phyloP scores from a whole-genome alignment of 2,113 vertebrate genomes.

The Gambusia holbrooki region DNA sequence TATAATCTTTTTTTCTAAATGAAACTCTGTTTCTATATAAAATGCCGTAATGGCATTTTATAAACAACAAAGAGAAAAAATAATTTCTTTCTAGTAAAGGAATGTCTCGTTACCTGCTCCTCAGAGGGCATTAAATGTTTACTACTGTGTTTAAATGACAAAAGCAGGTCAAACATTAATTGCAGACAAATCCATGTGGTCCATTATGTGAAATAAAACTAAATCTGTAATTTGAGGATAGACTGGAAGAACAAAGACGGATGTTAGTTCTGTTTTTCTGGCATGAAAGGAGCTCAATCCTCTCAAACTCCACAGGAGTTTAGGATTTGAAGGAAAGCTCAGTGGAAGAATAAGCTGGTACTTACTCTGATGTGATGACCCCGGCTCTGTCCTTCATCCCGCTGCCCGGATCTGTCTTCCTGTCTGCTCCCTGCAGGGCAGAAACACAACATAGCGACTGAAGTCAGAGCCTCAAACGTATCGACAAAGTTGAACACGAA shows the following conservation, averaged over 20 bases:
- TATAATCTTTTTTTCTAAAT: too few relatives aligned
- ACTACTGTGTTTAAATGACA: not conserved
- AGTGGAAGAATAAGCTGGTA: slow-evolving; percentile 25
- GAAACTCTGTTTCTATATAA: not conserved
- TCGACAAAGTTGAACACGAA: slow-evolving; percentile 17
- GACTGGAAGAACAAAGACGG: not conserved
- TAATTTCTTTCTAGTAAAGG: not conserved
- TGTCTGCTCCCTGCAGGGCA: slow-evolving; percentile 63
- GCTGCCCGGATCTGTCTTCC: slow-evolving; percentile 56
- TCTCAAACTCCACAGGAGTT: slow-evolving; percentile 13
- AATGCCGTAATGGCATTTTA: not conserved
- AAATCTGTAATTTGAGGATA: slow-evolving; percentile 1
- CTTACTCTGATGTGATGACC: slow-evolving; percentile 68
- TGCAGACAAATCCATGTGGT: not conserved
- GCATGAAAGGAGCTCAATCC: not conserved
- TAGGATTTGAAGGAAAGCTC: slow-evolving; percentile 14
- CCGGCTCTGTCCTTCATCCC: slow-evolving; percentile 61
- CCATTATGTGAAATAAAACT: not conserved
- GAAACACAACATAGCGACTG: slow-evolving; percentile 58
- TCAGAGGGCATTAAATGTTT: not conserved
- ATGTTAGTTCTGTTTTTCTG: not conserved
- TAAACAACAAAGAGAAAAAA: too few relatives aligned
- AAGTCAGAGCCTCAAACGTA: not conserved
- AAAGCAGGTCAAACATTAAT: not conserved
- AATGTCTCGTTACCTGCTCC: not conserved